Percentiles rank a stretch among this genome's conserved stretches.
These are phyloP conservation scores for Oreortyx pictus DNA, from an alignment of 2,797 vertebrate genomes.

Conservation along the genomic window DNA sequence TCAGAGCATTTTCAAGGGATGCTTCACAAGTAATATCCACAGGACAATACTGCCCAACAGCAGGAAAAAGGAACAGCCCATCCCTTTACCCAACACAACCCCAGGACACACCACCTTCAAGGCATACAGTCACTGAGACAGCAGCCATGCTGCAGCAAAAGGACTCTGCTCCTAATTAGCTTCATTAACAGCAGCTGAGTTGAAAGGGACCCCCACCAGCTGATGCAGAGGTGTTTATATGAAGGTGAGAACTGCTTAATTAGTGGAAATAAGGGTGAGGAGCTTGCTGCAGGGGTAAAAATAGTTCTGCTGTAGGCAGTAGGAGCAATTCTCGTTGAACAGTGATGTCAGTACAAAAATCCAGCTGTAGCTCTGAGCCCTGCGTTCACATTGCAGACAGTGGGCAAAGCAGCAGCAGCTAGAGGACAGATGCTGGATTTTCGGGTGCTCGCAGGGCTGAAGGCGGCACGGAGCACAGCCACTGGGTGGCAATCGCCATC, in stretches of 20 bases:
- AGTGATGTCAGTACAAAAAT: neutral
- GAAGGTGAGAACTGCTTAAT: neutral
- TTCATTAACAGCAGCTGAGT: neutral
- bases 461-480: neutral
- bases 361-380: rapidly evolving
- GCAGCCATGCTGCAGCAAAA: neutral
- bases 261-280: rapidly evolving
- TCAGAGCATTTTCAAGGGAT: neutral
- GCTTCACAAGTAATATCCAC: neutral
- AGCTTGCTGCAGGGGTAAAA: neutral
- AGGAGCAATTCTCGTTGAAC: neutral
- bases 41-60: neutral
- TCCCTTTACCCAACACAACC: neutral
- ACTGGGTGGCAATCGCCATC: constrained; percentile 56
- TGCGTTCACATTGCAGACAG: rapidly evolving
- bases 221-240: neutral
- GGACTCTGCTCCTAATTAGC: neutral
- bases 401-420: neutral
- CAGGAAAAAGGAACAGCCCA: neutral
- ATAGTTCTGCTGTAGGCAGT: rapidly evolving
- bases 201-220: neutral
- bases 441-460: rapidly evolving
- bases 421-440: neutral
- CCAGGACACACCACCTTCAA: rapidly evolving
- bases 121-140: rapidly evolving